Evolutionary conservation across 2,797 vertebrate species (phyloP), one percentile per base, ranked within the genome.

Genomic region (Propithecus perrieri): DNA sequence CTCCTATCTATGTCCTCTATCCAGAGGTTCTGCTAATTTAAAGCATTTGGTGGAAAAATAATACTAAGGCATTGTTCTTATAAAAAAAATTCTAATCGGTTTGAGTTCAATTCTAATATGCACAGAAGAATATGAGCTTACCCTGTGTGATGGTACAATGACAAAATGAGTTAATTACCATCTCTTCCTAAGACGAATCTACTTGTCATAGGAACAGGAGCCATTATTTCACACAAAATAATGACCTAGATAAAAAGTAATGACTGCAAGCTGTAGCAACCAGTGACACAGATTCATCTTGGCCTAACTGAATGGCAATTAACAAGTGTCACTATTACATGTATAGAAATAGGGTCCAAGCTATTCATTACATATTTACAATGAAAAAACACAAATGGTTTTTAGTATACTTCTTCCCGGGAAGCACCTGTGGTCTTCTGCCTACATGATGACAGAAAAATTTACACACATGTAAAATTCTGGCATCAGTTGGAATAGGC

Each of bases 211-310:
- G 95, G 48, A 93, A 8, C 59, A 85, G 61, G 94, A 95, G 87
- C 76, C 7, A 88, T 95, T 89, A 93, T 84, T 93, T 97, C 95
- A 95, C 97, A 96, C 94, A 96, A 72, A 96, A 90, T 92, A 94
- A 97, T 97, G 96, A 96, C 96, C 96, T 92, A 94, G 91, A 91
- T 94, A 79, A 53, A 81, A 63, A 96, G 94, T 35, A 90, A 96
- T 35, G 89, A 61, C 80, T 22, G 43, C 10, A 69, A 74, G 89
- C 94, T 18, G 22, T 14, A 74, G 95, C 85, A 24, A 43, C 67
- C 83, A 33, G 89, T 50, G 55, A 74, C 50, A 89, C 61, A 83
- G 87, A 85, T 93, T 96, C 89, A 88, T 92, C 96, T 79, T 33
- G 33, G 94, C 65, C 89, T 67, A 96, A 78, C 69, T 81, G 86